Evolutionary conservation across 2,888 invertebrate genomes (phyloP).

Genomic region (Lasioglossum zephyrum): DNA sequence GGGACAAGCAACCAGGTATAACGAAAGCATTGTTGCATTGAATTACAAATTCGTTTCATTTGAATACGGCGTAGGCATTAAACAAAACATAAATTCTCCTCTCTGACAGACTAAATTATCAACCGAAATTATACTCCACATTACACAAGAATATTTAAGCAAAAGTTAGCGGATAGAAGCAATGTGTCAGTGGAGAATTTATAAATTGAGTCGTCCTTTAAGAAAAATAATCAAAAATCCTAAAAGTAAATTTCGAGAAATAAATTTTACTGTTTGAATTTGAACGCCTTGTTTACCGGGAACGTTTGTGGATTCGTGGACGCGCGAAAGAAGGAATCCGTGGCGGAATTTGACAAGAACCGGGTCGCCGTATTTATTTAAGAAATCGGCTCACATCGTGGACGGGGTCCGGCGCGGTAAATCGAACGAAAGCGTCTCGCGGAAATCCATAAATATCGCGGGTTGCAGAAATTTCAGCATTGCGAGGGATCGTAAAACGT

Average conservation of each 20-base stretch:
- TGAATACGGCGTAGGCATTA: background rate
- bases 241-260: too few species aligned
- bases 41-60: background rate
- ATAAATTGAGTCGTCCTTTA: background rate
- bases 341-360: conserved; percentile 1
- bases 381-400: background rate
- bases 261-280: background rate
- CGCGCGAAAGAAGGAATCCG: background rate
- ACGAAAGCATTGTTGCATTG: background rate
- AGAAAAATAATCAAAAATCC: background rate
- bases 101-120: background rate
- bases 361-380: conserved; percentile 8
- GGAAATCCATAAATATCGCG: conserved; percentile 7
- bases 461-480: background rate
- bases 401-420: background rate
- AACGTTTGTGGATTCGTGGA: background rate
- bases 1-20: background rate
- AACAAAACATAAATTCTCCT: background rate
- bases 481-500: background rate
- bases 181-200: background rate
- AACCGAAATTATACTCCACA: background rate
- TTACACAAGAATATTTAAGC: background rate
- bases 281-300: background rate
- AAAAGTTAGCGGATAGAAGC: background rate
- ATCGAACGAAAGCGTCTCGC: background rate